Evolutionary conservation across 2,888 invertebrate species (phyloP), one percentile per base, ranked within the genome.

Genomic region (Tubulanus polymorphus): DNA sequence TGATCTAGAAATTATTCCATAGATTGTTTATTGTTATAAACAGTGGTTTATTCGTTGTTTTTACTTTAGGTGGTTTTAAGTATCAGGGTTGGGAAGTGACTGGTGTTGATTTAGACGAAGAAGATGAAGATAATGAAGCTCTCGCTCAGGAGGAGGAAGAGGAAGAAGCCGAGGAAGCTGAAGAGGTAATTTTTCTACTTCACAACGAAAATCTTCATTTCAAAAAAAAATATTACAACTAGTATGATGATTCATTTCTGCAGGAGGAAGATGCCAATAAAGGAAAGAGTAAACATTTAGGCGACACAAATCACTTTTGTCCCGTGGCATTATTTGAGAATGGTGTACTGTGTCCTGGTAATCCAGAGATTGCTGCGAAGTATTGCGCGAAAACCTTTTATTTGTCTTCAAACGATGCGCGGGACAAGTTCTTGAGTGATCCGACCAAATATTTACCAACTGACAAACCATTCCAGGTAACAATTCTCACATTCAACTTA

Each of bases 281-380:
- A n/a, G 69, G 63, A 56, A 66, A 69, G 54, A 78, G 75, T 64
- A 79, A 76, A 60, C 71, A 67, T 0, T 62, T 80, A 8, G 79
- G 79, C 15, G 79, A 80, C 60, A 69, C 71, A n/a, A 75, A 70
- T 56, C 70, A 75, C 61, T 80, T 73, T 66, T 79, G 79, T 62
- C 79, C 79, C 3, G 79, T 80, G 10, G 60, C 69, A 20, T 67
- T 79, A 32, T 70, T 71, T 46, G 75, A 78, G 49, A 69, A 64
- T 45, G 61, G 64, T 49, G 69, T 78, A 3, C 65, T 79, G 50
- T 71, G 68, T 55, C 78, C 79, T 1, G 79, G 79, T 23, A 77
- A 76, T 59, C 74, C 76, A 25, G 79, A 80, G 56, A 59, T 69
- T 23, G 69, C 75, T 3, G 70, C 73, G 30, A 73, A 72, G 53